Percentiles rank a stretch among this genome's conserved stretches.
These are phyloP conservation scores for Aegithalos caudatus DNA, from an alignment of 2,113 vertebrate species.

Conservation along the genomic window DNA sequence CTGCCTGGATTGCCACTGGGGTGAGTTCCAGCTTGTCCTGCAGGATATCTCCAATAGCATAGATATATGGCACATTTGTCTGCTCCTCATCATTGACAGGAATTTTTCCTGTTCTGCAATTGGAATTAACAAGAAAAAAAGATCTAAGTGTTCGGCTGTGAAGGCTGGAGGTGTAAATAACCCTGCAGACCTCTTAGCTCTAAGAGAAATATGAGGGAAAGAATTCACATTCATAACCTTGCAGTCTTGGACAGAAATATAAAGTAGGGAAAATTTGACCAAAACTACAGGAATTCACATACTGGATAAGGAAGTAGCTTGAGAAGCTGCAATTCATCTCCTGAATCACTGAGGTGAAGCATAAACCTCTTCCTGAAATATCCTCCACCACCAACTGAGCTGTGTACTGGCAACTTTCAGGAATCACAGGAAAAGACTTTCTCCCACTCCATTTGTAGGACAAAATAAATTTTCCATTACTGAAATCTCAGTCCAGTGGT, in stretches of 20 bases:
- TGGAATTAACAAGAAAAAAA: neutral
- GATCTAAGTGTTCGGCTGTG: neutral
- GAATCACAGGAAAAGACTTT: neutral
- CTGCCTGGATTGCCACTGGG: conserved; percentile 83
- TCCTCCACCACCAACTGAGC: neutral
- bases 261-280: neutral
- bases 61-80: conserved; percentile 80
- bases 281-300: neutral
- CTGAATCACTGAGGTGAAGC: neutral
- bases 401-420: neutral
- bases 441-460: neutral
- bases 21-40: conserved; percentile 79
- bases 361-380: neutral
- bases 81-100: conserved; percentile 80
- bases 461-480: neutral
- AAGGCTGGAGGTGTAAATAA: neutral
- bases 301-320: neutral
- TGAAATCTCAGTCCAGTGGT: neutral
- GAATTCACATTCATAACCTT: neutral
- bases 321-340: neutral
- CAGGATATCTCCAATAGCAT: conserved; percentile 79
- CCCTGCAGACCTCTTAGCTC: neutral
- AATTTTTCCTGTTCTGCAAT: conserved; percentile 80
- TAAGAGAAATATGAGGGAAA: neutral
- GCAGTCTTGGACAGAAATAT: neutral